phyloP scores from a whole-genome alignment of 2,797 vertebrate species.

The Chrosomus eos region DNA sequence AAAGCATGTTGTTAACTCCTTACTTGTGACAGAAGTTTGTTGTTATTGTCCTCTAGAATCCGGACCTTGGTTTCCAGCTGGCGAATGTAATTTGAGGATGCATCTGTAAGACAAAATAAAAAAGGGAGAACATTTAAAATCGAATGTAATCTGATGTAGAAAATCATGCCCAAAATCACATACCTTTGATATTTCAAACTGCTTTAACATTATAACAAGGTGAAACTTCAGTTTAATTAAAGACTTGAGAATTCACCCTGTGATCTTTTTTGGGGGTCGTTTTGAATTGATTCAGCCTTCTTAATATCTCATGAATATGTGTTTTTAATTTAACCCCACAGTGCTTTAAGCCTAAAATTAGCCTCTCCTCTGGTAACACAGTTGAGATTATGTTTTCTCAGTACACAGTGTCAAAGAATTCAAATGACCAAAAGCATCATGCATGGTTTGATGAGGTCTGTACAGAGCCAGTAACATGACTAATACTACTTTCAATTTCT shows the following conservation, averaged over 20 bases:
- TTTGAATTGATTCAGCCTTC: neutral
- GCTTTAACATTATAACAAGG: neutral
- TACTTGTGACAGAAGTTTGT: constrained; percentile 91
- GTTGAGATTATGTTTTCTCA: neutral
- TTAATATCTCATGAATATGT: constrained; percentile 1
- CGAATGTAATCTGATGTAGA: neutral
- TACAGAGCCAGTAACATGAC: neutral
- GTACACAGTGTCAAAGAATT: neutral
- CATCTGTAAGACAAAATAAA: constrained; percentile 78
- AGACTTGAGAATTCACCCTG: constrained; percentile 14
- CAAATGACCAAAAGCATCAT: neutral
- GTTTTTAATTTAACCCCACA: neutral
- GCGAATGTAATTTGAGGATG: constrained; percentile 90
- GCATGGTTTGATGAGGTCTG: neutral
- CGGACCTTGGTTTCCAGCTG: constrained; percentile 95
- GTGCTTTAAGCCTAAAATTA: constrained; percentile 27
- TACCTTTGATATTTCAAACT: neutral
- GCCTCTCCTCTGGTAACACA: neutral
- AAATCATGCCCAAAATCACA: neutral
- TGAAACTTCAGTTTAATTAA: neutral
- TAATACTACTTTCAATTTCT: neutral
- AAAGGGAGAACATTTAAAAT: neutral
- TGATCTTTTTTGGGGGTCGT: neutral
- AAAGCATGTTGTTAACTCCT: constrained; percentile 42
- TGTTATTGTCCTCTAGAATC: constrained; percentile 90